These are phyloP conservation scores for Heterocephalus glaber DNA, from an alignment of 2,113 vertebrate genomes.

Conservation along the genomic window DNA sequence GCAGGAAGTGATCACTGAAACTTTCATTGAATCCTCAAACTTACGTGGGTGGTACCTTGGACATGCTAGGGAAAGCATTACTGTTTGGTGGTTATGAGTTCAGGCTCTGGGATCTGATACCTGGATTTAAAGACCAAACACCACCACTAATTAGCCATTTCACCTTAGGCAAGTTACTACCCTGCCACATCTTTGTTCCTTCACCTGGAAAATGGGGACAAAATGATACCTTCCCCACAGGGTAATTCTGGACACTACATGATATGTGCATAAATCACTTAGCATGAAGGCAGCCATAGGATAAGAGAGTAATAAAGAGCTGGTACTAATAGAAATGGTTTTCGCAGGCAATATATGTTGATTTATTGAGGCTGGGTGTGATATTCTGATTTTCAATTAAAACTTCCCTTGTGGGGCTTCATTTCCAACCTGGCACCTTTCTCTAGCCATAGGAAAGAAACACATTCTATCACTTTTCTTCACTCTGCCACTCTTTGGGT, in stretches of 20 bases:
- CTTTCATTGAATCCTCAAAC: background rate
- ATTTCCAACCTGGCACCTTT: background rate
- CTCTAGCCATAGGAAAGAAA: background rate
- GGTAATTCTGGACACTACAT: background rate
- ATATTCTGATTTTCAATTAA: background rate
- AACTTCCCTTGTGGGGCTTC: background rate
- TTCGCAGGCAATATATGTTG: background rate
- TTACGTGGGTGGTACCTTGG: background rate
- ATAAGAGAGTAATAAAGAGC: background rate
- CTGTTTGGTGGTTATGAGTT: background rate
- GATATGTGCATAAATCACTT: background rate
- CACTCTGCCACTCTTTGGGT: background rate
- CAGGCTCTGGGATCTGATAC: background rate
- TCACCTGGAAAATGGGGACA: background rate
- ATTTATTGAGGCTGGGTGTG: background rate
- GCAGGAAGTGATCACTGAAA: background rate
- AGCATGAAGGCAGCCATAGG: background rate
- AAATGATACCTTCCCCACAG: background rate
- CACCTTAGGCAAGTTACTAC: background rate
- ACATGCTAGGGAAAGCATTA: background rate
- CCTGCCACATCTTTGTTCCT: background rate
- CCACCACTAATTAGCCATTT: background rate
- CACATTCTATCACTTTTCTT: background rate
- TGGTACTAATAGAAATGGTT: background rate
- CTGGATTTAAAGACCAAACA: background rate